A percentile compares a stretch with the other conserved stretches of the same genome.
Evolutionary conservation across 1,140 invertebrate species (phyloP).

Genomic region (Heliothis virescens): DNA sequence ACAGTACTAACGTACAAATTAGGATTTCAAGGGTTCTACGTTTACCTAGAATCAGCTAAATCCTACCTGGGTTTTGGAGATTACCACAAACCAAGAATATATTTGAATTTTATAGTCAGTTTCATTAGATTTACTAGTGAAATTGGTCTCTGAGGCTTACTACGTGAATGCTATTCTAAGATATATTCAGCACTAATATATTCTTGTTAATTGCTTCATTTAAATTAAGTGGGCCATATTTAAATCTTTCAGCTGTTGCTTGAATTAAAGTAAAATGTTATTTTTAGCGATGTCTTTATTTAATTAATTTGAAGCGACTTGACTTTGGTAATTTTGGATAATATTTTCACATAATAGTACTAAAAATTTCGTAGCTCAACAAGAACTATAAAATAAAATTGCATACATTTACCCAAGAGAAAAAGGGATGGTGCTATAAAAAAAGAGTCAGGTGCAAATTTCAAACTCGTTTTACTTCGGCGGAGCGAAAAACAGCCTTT

Average conservation of each 20-base stretch:
- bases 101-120: conserved; percentile 15
- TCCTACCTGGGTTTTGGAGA: conserved; percentile 24
- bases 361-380: neutral
- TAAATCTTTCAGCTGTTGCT: neutral
- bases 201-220: neutral
- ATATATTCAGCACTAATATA: conserved; percentile 2
- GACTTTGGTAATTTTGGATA: no score
- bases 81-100: conserved; percentile 3
- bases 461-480: conserved; percentile 17
- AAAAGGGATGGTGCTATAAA: conserved; percentile 6
- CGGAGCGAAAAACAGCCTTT: conserved; percentile 21
- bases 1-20: conserved; percentile 29
- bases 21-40: conserved; percentile 1
- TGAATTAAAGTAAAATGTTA: no score
- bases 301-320: no score
- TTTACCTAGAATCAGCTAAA: neutral
- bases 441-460: conserved; percentile 29
- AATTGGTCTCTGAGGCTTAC: conserved; percentile 9
- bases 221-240: conserved; percentile 9
- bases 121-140: no score
- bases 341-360: no score
- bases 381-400: conserved; percentile 25
- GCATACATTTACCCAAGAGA: neutral
- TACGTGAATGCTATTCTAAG: neutral
- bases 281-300: no score